Conservation (phyloP, 2,888 invertebrate species). For the Euclidia mi region DNA sequence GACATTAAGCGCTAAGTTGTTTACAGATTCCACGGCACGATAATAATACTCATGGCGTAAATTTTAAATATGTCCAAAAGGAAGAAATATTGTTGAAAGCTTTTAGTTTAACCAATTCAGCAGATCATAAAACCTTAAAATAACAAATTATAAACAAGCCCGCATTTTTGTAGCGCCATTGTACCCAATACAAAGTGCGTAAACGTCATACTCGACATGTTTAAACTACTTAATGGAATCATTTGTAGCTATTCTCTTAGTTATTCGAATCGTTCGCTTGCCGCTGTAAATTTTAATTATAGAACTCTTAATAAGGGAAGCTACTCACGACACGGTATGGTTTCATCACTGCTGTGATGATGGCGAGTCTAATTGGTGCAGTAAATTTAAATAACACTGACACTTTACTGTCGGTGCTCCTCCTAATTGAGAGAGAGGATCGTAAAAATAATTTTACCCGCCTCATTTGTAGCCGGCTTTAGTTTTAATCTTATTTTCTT, state of each 20-base stretch:
- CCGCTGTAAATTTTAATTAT: constrained; percentile 86
- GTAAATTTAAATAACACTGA: constrained; percentile 90
- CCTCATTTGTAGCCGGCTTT: constrained; percentile 85
- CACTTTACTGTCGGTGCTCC: constrained; percentile 84
- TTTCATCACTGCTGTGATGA: constrained; percentile 85
- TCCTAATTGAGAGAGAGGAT: constrained; percentile 88
- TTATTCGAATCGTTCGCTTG: constrained; percentile 68
- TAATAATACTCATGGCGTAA: too few species aligned
- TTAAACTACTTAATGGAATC: constrained; percentile 57
- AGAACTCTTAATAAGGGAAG: constrained; percentile 87
- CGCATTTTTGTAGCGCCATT: constrained; percentile 30
- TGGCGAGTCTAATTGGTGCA: constrained; percentile 88
- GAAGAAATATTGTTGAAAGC: not conserved
- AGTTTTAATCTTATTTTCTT: constrained; percentile 84
- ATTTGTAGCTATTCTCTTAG: constrained; percentile 68
- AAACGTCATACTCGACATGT: constrained; percentile 37
- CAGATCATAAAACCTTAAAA: constrained; percentile 23
- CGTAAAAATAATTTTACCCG: constrained; percentile 89
- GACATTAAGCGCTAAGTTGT: too few species aligned
- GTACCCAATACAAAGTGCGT: constrained; percentile 31
- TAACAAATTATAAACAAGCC: constrained; percentile 37
- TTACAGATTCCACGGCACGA: too few species aligned
- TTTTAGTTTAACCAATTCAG: constrained; percentile 29
- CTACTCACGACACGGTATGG: constrained; percentile 81
- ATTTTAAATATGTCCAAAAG: too few species aligned